Percentiles rank a stretch among this genome's conserved stretches.
phyloP scores from a whole-genome alignment of 2,888 invertebrate genomes.

The Parnassius smintheus region DNA sequence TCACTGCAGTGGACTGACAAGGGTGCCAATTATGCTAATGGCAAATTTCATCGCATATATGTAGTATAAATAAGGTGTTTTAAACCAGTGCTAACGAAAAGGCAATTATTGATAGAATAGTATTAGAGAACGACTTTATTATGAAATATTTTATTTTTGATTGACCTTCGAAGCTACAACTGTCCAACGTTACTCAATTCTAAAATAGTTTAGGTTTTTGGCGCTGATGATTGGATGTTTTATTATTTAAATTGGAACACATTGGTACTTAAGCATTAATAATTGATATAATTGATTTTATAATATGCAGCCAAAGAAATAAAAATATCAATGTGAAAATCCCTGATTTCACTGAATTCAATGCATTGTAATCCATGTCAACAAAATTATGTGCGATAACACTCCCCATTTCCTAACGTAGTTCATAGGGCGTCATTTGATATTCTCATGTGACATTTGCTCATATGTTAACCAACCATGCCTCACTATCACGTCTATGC shows the following conservation, averaged over 20 bases:
- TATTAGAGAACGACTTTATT: too few species aligned
- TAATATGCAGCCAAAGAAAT: too few species aligned
- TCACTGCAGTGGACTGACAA: conserved; percentile 8
- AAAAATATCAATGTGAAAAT: too few species aligned
- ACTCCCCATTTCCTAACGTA: conserved; percentile 43
- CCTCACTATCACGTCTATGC: conserved; percentile 43
- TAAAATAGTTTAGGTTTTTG: too few species aligned
- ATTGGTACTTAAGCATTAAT: too few species aligned
- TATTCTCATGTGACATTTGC: conserved; percentile 72
- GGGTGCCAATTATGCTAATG: conserved; percentile 15
- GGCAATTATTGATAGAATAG: neutral
- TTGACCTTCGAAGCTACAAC: too few species aligned
- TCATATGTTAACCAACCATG: conserved; percentile 60
- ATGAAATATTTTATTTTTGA: too few species aligned
- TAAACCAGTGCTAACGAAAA: neutral
- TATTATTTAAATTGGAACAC: too few species aligned
- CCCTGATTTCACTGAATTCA: neutral
- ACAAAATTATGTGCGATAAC: neutral
- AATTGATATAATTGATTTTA: too few species aligned
- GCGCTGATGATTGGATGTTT: too few species aligned
- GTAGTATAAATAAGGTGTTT: conserved; percentile 2
- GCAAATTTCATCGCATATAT: conserved; percentile 10
- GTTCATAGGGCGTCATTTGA: conserved; percentile 65
- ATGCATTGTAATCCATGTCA: neutral
- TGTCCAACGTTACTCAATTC: too few species aligned